A percentile compares a stretch with the other conserved stretches of the same genome.
Evolutionary conservation across 2,888 invertebrate species (phyloP).

Genomic region (Caenorhabditis sp.): DNA sequence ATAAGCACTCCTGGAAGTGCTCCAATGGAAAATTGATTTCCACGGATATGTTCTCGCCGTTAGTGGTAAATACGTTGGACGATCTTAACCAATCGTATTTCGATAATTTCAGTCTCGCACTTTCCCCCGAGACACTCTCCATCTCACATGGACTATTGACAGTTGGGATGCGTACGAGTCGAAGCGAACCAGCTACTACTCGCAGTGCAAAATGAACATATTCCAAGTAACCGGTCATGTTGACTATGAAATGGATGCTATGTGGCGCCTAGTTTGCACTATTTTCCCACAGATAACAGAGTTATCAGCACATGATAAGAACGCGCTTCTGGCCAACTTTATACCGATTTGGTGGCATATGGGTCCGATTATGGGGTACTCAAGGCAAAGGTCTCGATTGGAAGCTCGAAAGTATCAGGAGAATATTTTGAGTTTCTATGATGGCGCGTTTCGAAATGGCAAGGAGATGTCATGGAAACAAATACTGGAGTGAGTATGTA

Average conservation of each 20-base stretch:
- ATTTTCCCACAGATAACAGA: slow-evolving; percentile 9
- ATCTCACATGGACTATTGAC: background rate
- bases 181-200: too few relatives aligned
- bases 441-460: background rate
- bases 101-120: slow-evolving; percentile 8
- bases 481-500: background rate
- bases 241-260: slow-evolving; percentile 9
- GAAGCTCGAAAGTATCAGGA: background rate
- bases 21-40: background rate
- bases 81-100: too few relatives aligned
- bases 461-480: background rate
- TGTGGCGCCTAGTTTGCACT: background rate
- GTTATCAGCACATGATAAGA: background rate
- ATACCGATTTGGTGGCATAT: slow-evolving; percentile 32
- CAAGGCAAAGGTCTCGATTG: slow-evolving; percentile 5
- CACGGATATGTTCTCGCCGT: too few relatives aligned
- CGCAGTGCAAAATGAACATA: slow-evolving; percentile 8
- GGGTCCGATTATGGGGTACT: slow-evolving; percentile 9
- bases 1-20: slow-evolving; percentile 13
- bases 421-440: background rate
- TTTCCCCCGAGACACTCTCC: background rate
- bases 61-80: too few relatives aligned
- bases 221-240: slow-evolving; percentile 7
- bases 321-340: slow-evolving; percentile 21
- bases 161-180: too few relatives aligned